Base-by-base conservation (phyloP, 1,140 invertebrate species). In the Sipha flava region DNA sequence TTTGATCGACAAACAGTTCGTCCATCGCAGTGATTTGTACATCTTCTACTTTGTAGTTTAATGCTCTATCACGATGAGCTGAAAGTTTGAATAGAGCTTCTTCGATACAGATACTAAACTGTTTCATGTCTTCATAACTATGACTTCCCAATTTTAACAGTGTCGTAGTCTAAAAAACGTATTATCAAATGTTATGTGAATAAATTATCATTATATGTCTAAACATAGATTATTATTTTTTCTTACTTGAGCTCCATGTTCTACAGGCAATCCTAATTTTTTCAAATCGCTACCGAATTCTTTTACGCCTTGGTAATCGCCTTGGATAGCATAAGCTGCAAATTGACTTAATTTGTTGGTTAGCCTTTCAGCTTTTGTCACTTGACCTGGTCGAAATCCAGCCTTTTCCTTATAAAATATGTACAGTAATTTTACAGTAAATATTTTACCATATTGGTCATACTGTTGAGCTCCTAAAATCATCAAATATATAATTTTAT, bases 361-460 rank as follows among this genome's bases (percentile, higher is more conserved):
- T 62, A 97, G 90, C 77, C 94, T 88, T 86, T 96, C 94, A 9
- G 95, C 94, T 85, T 97, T 97, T 21, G 94, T 94, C 47, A 98
- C 95, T 85, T 98, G 95, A 14, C 97, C 98, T 0, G 97, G 94
- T 83, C 97, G 88, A 16, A 99, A 95, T 4, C 98, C 98, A 0
- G 98, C 96, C 34, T 96, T 88, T 85, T 99, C 98, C 85, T 98
- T 98, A 86, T 99, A 99, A 86, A 98, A 97, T 40, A 99, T 93
- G 84, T 98, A 98, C 84, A 99, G 97, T 54, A 99, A 87, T 86
- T 99, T 99, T 18, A 98, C 90, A 0, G 98, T 99, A 86, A 99
- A 98, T 83, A 99, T 99, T 87, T 99, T 99, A 5, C 97, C 97
- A 85, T 94, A 99, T 84, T 97, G 93, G 87, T 99, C 98, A 85